A percentile compares a stretch with the other conserved stretches of the same genome.
Conservation (phyloP, 2,888 invertebrate species). For the Autographa pulchrina region DNA sequence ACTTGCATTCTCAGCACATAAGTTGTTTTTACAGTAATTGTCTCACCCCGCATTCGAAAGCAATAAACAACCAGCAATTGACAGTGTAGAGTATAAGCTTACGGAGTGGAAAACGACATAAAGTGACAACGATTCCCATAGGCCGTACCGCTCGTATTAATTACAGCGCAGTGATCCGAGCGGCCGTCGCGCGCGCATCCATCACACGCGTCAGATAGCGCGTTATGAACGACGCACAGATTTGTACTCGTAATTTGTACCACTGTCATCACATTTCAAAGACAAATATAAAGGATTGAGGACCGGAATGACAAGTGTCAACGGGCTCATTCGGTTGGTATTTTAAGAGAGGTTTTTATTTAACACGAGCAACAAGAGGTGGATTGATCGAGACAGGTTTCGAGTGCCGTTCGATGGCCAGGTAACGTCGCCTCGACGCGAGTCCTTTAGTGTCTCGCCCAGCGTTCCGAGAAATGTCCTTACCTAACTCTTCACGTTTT, state of each 20-base stretch:
- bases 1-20: constrained; percentile 56
- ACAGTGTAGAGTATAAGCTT: constrained; percentile 79
- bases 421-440: constrained; percentile 75
- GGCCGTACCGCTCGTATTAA: constrained; percentile 82
- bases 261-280: constrained; percentile 90
- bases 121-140: constrained; percentile 85
- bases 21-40: constrained; percentile 65
- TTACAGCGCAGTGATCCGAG: constrained; percentile 85
- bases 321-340: constrained; percentile 84
- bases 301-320: constrained; percentile 88
- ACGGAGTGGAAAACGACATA: constrained; percentile 81
- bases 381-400: constrained; percentile 90
- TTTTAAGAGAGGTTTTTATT: constrained; percentile 88
- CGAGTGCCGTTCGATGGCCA: constrained; percentile 85
- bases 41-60: constrained; percentile 69
- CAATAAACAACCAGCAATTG: constrained; percentile 75
- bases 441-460: constrained; percentile 81
- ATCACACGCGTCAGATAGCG: constrained; percentile 86
- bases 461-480: constrained; percentile 86
- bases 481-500: constrained; percentile 75
- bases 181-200: constrained; percentile 78
- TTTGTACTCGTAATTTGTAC: constrained; percentile 89
- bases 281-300: constrained; percentile 90
- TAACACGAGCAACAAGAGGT: constrained; percentile 88
- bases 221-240: constrained; percentile 87